A percentile compares a stretch with the other conserved stretches of the same genome.
phyloP scores from a whole-genome alignment of 2,797 vertebrate species.

The Trachurus trachurus region DNA sequence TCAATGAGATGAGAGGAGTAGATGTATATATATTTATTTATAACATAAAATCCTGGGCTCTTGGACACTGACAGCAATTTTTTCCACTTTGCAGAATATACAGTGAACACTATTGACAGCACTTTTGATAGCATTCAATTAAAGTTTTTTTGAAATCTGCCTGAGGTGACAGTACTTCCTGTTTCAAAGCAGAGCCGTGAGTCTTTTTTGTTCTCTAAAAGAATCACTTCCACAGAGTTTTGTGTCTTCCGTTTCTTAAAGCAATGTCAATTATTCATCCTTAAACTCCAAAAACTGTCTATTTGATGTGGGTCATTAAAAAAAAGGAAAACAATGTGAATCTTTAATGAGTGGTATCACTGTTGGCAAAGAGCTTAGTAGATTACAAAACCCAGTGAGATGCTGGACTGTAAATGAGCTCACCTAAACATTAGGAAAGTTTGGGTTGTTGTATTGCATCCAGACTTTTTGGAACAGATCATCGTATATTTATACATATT shows the following conservation, averaged over 20 bases:
- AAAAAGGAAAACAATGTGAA: constrained; percentile 44
- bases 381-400: constrained; percentile 25
- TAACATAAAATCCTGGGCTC: constrained; percentile 15
- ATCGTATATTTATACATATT: constrained; percentile 24
- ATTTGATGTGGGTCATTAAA: constrained; percentile 58
- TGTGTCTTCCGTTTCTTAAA: constrained; percentile 16
- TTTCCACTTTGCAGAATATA: constrained; percentile 53
- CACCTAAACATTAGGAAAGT: constrained; percentile 20
- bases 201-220: constrained; percentile 31
- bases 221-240: constrained; percentile 34
- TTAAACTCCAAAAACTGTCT: constrained; percentile 42
- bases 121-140: constrained; percentile 74
- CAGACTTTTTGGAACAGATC: constrained; percentile 21
- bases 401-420: background rate
- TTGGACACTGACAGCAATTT: constrained; percentile 61
- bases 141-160: constrained; percentile 49
- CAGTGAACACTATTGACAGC: constrained; percentile 64
- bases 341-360: constrained; percentile 50
- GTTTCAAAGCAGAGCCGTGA: constrained; percentile 46
- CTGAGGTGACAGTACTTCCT: constrained; percentile 55
- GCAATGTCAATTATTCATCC: constrained; percentile 46
- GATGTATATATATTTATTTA: constrained; percentile 21
- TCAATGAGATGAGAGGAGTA: constrained; percentile 57
- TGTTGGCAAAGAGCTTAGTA: constrained; percentile 4
- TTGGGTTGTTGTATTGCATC: constrained; percentile 20